Conservation (phyloP, 2,113 vertebrate species). For the Megatriorchis doriae region DNA sequence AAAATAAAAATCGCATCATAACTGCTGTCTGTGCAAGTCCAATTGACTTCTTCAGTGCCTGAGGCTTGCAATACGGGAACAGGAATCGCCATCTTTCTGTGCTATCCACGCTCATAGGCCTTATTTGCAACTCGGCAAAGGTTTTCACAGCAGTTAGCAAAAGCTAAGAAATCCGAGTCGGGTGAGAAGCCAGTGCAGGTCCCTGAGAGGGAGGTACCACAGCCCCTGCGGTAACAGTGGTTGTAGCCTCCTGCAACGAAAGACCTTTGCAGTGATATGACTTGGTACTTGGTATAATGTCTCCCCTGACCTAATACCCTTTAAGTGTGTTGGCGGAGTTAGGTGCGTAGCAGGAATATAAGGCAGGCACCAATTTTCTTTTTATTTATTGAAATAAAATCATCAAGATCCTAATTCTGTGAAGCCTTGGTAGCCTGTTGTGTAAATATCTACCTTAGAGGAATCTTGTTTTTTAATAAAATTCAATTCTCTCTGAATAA, state of each 20-base stretch:
- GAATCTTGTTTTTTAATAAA: not conserved
- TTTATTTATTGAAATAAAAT: not conserved
- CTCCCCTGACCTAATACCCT: not conserved
- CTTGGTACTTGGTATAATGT: not conserved
- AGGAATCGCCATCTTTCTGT: accelerated
- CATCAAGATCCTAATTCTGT: not conserved
- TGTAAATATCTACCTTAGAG: not conserved
- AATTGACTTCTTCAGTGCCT: not conserved
- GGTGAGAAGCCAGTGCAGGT: not conserved
- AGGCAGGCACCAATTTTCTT: not conserved
- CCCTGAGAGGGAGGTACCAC: not conserved
- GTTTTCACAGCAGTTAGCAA: not conserved
- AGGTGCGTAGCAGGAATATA: not conserved
- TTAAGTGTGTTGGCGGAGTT: not conserved
- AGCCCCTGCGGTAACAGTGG: not conserved
- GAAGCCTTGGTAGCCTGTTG: not conserved
- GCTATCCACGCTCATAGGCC: accelerated
- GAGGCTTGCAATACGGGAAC: not conserved
- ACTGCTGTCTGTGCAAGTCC: not conserved
- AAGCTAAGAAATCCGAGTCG: not conserved
- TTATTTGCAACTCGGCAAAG: not conserved
- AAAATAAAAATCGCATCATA: accelerated
- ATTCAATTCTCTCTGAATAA: not conserved
- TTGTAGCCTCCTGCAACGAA: not conserved
- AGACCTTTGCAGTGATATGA: not conserved